These are phyloP conservation scores for Sinocyclocheilus rhinocerous DNA, from an alignment of 2,113 vertebrate genomes.

Conservation along the genomic window DNA sequence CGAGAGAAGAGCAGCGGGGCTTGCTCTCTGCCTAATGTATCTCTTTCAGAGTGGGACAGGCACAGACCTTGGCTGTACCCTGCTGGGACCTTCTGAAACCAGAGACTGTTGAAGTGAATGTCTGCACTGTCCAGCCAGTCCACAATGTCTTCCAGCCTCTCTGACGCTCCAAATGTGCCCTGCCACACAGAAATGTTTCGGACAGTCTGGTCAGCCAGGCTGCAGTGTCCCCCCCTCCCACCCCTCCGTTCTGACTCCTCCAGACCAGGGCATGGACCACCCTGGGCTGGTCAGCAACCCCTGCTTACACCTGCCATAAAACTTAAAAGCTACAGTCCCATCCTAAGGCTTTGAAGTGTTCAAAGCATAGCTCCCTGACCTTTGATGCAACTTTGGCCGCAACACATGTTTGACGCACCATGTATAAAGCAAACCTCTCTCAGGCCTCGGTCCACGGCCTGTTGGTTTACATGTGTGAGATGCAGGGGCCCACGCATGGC, in stretches of 20 bases:
- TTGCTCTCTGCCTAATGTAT: slow-evolving; percentile 86
- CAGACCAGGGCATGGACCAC: slow-evolving; percentile 81
- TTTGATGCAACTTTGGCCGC: slow-evolving; percentile 87
- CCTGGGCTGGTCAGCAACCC: slow-evolving; percentile 88
- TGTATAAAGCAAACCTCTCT: slow-evolving; percentile 79
- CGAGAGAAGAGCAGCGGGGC: slow-evolving; percentile 72
- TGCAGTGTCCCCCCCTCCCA: slow-evolving; percentile 43
- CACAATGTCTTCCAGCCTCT: slow-evolving; percentile 77
- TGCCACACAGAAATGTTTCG: slow-evolving; percentile 80
- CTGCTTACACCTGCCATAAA: slow-evolving; percentile 95
- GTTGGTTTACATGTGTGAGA: slow-evolving; percentile 81
- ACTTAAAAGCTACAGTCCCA: slow-evolving; percentile 89
- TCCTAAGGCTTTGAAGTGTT: slow-evolving; percentile 90
- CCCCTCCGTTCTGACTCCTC: slow-evolving; percentile 62
- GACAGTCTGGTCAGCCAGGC: slow-evolving; percentile 74
- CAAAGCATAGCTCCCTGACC: slow-evolving; percentile 87
- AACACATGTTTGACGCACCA: slow-evolving; percentile 85
- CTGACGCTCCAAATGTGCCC: slow-evolving; percentile 74
- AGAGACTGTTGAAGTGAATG: slow-evolving; percentile 99
- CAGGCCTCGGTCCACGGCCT: slow-evolving; percentile 73
- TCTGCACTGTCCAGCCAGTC: slow-evolving; percentile 85
- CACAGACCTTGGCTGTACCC: slow-evolving; percentile 82
- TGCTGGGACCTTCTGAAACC: slow-evolving; percentile 96
- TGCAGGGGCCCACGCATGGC: slow-evolving; percentile 74
- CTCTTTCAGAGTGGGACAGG: slow-evolving; percentile 73